Conservation (phyloP, 2,113 vertebrate genomes). For the Atrichornis clamosus region DNA sequence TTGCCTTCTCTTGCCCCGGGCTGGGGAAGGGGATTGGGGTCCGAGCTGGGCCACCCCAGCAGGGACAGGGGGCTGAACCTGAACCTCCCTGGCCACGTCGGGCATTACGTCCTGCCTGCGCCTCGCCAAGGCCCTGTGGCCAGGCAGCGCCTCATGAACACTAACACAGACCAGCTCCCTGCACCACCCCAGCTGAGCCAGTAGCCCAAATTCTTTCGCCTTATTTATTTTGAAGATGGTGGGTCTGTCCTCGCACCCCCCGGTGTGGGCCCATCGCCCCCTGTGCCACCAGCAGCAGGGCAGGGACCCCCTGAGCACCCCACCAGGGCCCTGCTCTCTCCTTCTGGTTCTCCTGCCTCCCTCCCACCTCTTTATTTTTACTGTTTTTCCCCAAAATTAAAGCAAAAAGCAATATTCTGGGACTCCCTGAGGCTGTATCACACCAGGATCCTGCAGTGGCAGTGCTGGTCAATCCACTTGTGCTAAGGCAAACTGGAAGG, state of each 20-base stretch:
- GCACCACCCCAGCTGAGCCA: conserved; percentile 20
- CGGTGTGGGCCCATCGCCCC: background rate
- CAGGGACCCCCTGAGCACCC: background rate
- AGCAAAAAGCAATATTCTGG: conserved; percentile 77
- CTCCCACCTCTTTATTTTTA: background rate
- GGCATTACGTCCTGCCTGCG: background rate
- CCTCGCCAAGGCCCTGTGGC: background rate
- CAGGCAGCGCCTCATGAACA: conserved; percentile 11
- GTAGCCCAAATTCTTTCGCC: conserved; percentile 4
- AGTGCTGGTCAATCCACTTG: background rate
- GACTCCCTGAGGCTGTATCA: conserved; percentile 15
- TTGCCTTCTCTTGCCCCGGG: conserved; percentile 37
- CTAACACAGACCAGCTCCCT: conserved; percentile 6
- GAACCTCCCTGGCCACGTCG: background rate
- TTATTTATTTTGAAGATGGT: conserved; percentile 54
- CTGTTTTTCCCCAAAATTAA: background rate
- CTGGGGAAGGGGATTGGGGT: background rate
- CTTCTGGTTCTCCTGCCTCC: background rate
- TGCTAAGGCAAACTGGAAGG: conserved; percentile 51
- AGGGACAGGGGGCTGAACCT: background rate
- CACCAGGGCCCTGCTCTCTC: background rate
- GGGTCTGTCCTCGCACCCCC: background rate
- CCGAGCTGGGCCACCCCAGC: background rate
- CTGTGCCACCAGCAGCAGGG: background rate
- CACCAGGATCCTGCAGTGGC: conserved; percentile 12